Base-by-base conservation (phyloP, 2,888 invertebrate species). In the Drosophila rubida region DNA sequence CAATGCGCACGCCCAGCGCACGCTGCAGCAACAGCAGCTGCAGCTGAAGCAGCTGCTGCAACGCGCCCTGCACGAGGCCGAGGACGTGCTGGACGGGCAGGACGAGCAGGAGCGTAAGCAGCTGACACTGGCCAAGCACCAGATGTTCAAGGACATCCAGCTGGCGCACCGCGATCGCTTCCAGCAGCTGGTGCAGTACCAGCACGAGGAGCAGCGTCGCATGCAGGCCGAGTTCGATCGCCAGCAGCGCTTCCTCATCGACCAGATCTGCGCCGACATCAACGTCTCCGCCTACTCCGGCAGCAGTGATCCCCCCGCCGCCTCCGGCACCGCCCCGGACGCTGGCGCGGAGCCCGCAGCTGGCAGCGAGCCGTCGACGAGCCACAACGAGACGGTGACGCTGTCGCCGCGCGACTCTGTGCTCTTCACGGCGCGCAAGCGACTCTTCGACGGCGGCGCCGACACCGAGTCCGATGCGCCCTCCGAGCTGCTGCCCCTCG, bases 101-200 rank as follows among this genome's bases (percentile, higher is more conserved):
- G 41, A 54, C 8, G 39, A 55, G 22, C 5, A 22, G 9, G 66
- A 61, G n/a, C 58, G 51, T 2, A 44, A 68, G 2, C 54, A 70
- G 9, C 25, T 79, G 48, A 32, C 66, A 23, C 32, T 54, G 32
- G 68, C 79, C 19, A 69, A 67, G 32, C 54, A 41, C 0, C 37
- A 71, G 22, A 67, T 72, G 45, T 57, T 89, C 1, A 76, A 75
- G 13, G 84, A 88, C 30, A 88, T 95, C 67, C 94, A 95, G 78
- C 93, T 93, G 32, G 94, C 95, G 69, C 95, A 96, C 84, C 93
- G 94, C 6, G 91, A 93, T 37, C 94, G 95, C 88, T 94, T 95
- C 93, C 91, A 93, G 0, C 93, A 93, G 54, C 89, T 95, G 51
- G 92, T 95, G 2, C 93, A 93, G 32, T 94, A 94, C 58, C 95